Evolutionary conservation across 2,888 invertebrate genomes (phyloP).

Genomic region (Rhamnusium bicolor): DNA sequence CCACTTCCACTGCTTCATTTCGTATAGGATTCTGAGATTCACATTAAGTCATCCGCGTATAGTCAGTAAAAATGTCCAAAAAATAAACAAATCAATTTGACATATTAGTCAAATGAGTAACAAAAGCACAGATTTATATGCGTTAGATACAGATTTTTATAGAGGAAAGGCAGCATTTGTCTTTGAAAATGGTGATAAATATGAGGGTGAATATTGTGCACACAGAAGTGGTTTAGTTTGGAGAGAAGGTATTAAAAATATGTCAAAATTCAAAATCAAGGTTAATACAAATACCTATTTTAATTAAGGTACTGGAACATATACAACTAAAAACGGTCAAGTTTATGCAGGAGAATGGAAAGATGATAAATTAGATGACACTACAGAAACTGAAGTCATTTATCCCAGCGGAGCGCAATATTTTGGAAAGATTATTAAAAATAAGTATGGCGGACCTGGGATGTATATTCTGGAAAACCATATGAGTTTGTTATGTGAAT

Average conservation of each 20-base stretch:
- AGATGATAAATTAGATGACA: constrained; percentile 71
- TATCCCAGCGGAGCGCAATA: constrained; percentile 62
- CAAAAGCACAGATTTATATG: neutral
- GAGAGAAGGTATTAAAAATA: constrained; percentile 63
- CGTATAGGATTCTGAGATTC: too few relatives aligned
- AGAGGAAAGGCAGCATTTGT: constrained; percentile 69
- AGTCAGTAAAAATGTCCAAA: neutral
- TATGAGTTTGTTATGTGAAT: constrained; percentile 71
- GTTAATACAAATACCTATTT: neutral
- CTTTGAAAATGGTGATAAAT: constrained; percentile 75
- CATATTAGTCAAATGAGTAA: neutral
- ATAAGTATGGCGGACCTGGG: constrained; percentile 69
- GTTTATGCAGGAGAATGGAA: constrained; percentile 75
- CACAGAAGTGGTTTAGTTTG: constrained; percentile 71
- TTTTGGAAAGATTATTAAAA: constrained; percentile 72
- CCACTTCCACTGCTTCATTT: too few relatives aligned
- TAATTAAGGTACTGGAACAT: constrained; percentile 69
- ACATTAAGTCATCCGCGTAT: too few relatives aligned
- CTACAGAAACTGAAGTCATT: constrained; percentile 38
- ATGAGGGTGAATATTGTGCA: constrained; percentile 75
- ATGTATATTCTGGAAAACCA: constrained; percentile 73
- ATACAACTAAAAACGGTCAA: constrained; percentile 76
- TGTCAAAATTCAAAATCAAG: neutral
- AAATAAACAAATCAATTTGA: neutral
- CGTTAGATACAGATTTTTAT: constrained; percentile 54